phyloP scores from a whole-genome alignment of 2,888 invertebrate genomes.

The Platycheirus albimanus region DNA sequence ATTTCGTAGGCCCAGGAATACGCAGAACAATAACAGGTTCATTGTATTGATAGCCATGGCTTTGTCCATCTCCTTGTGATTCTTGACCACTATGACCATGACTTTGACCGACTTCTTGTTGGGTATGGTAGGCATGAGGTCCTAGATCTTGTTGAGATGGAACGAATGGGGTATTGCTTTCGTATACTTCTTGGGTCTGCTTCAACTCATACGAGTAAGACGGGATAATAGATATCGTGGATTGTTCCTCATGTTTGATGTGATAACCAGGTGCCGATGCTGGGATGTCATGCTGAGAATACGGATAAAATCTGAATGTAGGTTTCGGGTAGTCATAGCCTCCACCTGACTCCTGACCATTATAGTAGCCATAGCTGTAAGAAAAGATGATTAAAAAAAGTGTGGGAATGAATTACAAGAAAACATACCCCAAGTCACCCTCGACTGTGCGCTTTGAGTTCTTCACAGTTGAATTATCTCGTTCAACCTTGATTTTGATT shows the following conservation, averaged over 20 bases:
- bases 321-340: slow-evolving; percentile 82
- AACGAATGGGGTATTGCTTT: slow-evolving; percentile 41
- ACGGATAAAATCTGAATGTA: slow-evolving; percentile 87
- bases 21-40: slow-evolving; percentile 82
- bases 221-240: slow-evolving; percentile 85
- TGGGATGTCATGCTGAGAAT: slow-evolving; percentile 87
- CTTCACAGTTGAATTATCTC: slow-evolving; percentile 79
- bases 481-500: slow-evolving; percentile 81
- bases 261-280: slow-evolving; percentile 77
- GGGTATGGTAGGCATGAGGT: slow-evolving; percentile 62
- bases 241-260: slow-evolving; percentile 76
- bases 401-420: neutral
- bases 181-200: slow-evolving; percentile 40
- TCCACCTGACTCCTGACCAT: slow-evolving; percentile 73
- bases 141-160: slow-evolving; percentile 60
- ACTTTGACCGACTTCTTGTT: slow-evolving; percentile 76
- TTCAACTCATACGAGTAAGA: slow-evolving; percentile 84
- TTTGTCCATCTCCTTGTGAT: slow-evolving; percentile 48
- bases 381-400: too few relatives aligned
- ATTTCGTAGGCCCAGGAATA: slow-evolving; percentile 82
- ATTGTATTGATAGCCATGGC: slow-evolving; percentile 73
- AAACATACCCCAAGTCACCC: slow-evolving; percentile 87
- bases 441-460: slow-evolving; percentile 88
- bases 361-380: slow-evolving; percentile 81
- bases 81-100: slow-evolving; percentile 28